phyloP scores from a whole-genome alignment of 2,888 invertebrate genomes.

The Chamaedrilus cognettii region DNA sequence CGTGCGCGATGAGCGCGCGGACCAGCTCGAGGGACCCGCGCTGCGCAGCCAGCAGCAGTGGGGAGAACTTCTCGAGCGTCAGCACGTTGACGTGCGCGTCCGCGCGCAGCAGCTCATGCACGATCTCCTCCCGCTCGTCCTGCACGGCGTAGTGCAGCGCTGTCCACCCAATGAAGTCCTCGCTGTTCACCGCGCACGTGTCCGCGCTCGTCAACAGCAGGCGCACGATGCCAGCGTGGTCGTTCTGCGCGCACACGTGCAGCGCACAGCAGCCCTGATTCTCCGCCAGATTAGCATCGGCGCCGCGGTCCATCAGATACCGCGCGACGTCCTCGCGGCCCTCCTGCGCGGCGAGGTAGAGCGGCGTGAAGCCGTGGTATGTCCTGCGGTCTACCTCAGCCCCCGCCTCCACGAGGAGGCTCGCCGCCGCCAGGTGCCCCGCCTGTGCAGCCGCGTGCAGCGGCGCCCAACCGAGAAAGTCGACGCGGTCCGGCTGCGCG shows the following conservation, averaged over 20 bases:
- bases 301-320: slow-evolving; percentile 25
- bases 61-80: slow-evolving; percentile 35
- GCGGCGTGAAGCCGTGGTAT: slow-evolving; percentile 38
- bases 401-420: slow-evolving; percentile 25
- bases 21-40: slow-evolving; percentile 27
- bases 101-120: slow-evolving; percentile 29
- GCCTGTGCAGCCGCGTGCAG: slow-evolving; percentile 39
- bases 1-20: slow-evolving; percentile 23
- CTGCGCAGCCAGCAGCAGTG: slow-evolving; percentile 35
- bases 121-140: slow-evolving; percentile 19
- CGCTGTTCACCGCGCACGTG: slow-evolving; percentile 21
- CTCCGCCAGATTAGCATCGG: slow-evolving; percentile 35
- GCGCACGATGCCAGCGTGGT: slow-evolving; percentile 24
- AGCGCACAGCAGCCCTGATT: slow-evolving; percentile 38
- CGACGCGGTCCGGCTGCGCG: slow-evolving; percentile 33
- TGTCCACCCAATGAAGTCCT: slow-evolving; percentile 37
- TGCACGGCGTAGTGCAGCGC: slow-evolving; percentile 38
- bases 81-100: slow-evolving; percentile 36
- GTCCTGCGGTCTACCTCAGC: slow-evolving; percentile 35
- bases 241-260: slow-evolving; percentile 33
- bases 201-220: slow-evolving; percentile 28
- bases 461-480: slow-evolving; percentile 37
- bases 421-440: slow-evolving; percentile 33
- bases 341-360: slow-evolving; percentile 34
- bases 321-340: slow-evolving; percentile 28